phyloP scores from a whole-genome alignment of 1,140 invertebrate genomes.

The Hestina assimilis region DNA sequence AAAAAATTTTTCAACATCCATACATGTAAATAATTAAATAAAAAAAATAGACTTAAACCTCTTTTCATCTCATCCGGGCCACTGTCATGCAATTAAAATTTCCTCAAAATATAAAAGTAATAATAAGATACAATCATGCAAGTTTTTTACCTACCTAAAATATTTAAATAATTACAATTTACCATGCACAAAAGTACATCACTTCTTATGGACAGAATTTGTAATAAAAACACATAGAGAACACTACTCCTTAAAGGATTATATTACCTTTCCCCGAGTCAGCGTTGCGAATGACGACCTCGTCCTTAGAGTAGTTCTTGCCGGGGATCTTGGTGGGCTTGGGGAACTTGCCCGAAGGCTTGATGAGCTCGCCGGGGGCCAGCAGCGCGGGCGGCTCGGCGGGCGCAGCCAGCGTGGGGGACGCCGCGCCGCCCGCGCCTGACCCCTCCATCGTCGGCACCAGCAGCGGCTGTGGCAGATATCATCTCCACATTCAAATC shows the following conservation, averaged over 20 bases:
- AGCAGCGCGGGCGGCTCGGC: constrained; percentile 80
- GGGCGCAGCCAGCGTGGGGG: constrained; percentile 71
- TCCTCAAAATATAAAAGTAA: no score
- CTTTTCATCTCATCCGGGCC: no score
- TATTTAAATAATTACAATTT: no score
- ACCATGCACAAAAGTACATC: no score
- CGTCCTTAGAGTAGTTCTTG: constrained; percentile 95
- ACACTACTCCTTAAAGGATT: no score
- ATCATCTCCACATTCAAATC: not conserved
- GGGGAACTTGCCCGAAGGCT: constrained; percentile 91
- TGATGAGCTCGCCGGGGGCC: constrained; percentile 89
- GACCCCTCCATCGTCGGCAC: constrained; percentile 72
- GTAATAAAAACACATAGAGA: constrained; percentile 4
- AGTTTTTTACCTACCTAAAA: no score
- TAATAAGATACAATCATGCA: no score
- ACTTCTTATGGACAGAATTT: no score
- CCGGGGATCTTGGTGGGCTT: constrained; percentile 94
- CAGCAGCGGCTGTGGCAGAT: constrained; percentile 51
- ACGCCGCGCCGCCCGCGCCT: constrained; percentile 62
- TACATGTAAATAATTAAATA: no score
- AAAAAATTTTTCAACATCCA: no score
- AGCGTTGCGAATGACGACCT: constrained; percentile 94
- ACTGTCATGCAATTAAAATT: no score
- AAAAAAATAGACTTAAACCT: no score
- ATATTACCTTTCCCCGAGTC: constrained; percentile 96